Percentiles rank a stretch among this genome's conserved stretches.
These are phyloP conservation scores for Diorhabda carinulata DNA, from an alignment of 1,140 invertebrate species.

Conservation along the genomic window DNA sequence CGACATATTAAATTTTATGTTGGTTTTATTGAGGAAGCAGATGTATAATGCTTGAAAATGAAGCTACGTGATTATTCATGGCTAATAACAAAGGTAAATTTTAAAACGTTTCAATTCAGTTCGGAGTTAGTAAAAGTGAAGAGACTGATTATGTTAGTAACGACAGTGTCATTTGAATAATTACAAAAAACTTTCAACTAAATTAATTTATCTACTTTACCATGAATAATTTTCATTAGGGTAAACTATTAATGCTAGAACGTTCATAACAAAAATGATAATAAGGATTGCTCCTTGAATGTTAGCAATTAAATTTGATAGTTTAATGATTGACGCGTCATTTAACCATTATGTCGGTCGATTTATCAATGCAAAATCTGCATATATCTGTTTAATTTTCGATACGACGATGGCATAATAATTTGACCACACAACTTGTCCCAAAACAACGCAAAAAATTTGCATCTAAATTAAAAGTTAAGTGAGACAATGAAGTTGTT, in stretches of 20 bases:
- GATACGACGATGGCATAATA: conserved; percentile 8
- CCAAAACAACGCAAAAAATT: conserved; percentile 13
- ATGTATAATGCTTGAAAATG: no score
- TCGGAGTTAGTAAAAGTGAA: no score
- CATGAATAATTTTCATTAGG: no score
- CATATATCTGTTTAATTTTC: conserved; percentile 17
- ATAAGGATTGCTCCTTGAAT: conserved; percentile 4
- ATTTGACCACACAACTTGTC: conserved; percentile 19
- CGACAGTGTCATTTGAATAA: no score
- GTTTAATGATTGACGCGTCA: conserved; percentile 14
- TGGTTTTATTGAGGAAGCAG: no score
- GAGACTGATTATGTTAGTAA: no score
- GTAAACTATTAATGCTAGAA: background rate
- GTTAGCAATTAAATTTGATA: conserved; percentile 13
- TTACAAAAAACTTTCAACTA: no score
- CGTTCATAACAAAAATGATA: background rate
- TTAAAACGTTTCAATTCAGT: no score
- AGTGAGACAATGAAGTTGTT: conserved; percentile 18
- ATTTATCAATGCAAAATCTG: conserved; percentile 18
- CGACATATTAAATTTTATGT: no score
- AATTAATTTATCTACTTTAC: no score
- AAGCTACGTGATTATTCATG: no score
- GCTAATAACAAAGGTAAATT: no score
- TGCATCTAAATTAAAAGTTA: conserved; percentile 21
- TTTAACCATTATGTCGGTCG: conserved; percentile 7